Conservation (phyloP, 2,797 vertebrate genomes). For the Acomys russatus region DNA sequence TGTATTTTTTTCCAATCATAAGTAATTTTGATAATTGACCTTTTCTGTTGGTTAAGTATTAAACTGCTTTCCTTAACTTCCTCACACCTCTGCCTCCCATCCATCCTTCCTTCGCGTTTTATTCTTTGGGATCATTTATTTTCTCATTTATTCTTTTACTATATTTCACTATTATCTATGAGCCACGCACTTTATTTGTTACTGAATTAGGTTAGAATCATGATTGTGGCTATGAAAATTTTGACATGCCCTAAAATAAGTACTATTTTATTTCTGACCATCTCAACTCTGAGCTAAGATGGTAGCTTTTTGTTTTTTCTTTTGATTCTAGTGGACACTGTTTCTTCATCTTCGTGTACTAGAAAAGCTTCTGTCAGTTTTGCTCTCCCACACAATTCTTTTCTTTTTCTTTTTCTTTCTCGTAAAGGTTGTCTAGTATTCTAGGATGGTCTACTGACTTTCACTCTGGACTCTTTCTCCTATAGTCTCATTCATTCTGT, state of each 20-base stretch:
- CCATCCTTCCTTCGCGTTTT: not conserved
- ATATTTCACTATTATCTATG: not conserved
- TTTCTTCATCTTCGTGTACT: not conserved
- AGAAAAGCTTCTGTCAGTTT: not conserved
- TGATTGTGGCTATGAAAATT: not conserved
- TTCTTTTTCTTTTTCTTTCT: not conserved
- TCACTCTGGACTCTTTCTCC: not conserved
- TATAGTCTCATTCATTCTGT: not conserved
- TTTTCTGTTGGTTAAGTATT: not conserved
- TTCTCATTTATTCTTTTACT: not conserved
- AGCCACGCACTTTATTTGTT: not conserved
- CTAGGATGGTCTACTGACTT: not conserved
- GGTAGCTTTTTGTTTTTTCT: not conserved
- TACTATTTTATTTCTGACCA: not conserved
- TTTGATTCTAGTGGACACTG: not conserved
- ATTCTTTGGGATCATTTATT: not conserved
- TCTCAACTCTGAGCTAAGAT: not conserved
- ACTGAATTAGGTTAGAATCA: not conserved
- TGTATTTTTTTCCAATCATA: not conserved
- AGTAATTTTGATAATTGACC: not conserved
- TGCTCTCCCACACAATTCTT: not conserved
- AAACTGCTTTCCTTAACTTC: not conserved
- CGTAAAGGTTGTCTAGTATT: not conserved
- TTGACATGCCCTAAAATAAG: not conserved
- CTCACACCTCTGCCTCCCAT: not conserved